Base-by-base conservation (phyloP, 2,888 invertebrate species). In the Camponotus fellah region DNA sequence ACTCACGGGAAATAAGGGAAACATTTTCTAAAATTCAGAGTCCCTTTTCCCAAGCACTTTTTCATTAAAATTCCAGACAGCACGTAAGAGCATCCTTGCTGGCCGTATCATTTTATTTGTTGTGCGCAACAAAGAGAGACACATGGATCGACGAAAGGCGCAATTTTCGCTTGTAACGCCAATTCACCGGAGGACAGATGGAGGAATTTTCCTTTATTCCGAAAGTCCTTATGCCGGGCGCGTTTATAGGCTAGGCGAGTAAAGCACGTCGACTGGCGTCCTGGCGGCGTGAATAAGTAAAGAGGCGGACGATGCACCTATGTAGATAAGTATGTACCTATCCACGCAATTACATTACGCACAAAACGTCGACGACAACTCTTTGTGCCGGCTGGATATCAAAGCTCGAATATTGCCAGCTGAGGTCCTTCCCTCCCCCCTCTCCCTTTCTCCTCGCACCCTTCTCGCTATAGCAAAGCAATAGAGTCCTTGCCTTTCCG, bases 401-500 rank as follows among this genome's bases (percentile, higher is more conserved):
- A 90, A 90, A 90, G 90, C 89, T 80, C 89, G 86, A 86, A 82
- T 58, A 68, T 82, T 62, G 74, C 76, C 75, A 49, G 32, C 82
- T 56, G 58, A 65, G 32, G 10, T 34, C 12, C 34, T 14, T 34
- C 46, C 12, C 26, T 0, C 3, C 49, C 43, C 8, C n/a, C 21
- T 21, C 56, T n/a, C 17, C 3, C 43, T 62, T 10, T 34, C n/a
- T 53, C n/a, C 8, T 8, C 8, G 8, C 53, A 8, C 32, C 43
- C 49, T 40, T 65, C 65, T 14, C 77, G 62, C 77, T 69, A 86
- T 85, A 76, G 83, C 75, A 40, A 83, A 71, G 86, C 91, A 87
- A 91, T 88, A 88, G 90, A 90, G 88, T 89, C 85, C 89, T 88
- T 75, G 85, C 85, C 89, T 88, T 90, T 89, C 89, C 83, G 86